phyloP scores from a whole-genome alignment of 2,113 vertebrate species.

The Verasper variegatus region DNA sequence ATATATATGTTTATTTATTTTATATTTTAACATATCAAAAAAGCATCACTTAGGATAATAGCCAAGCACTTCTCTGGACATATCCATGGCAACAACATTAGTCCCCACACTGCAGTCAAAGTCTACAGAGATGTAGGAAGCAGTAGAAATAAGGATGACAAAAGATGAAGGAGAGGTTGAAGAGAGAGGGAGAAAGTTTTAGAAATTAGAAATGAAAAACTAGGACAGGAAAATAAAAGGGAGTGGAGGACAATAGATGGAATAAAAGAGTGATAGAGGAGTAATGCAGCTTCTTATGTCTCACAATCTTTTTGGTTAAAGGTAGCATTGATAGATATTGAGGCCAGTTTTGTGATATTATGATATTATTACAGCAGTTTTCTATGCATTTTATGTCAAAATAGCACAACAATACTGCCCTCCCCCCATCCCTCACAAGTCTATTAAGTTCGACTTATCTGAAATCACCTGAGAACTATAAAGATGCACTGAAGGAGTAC shows the following conservation, averaged over 20 bases:
- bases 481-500: constrained; percentile 50
- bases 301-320: constrained; percentile 17
- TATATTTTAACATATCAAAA: too few relatives aligned
- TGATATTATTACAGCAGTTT: constrained; percentile 46
- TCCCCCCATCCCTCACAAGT: constrained; percentile 17
- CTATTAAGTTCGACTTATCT: constrained; percentile 62
- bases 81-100: background rate
- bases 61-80: background rate
- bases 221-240: background rate
- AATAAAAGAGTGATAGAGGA: background rate
- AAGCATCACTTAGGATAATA: too few relatives aligned
- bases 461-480: constrained; percentile 67
- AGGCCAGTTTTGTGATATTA: constrained; percentile 8
- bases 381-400: constrained; percentile 44
- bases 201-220: background rate
- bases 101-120: too few relatives aligned
- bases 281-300: background rate
- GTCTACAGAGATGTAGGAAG: background rate
- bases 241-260: background rate
- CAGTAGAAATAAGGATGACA: background rate
- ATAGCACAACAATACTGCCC: constrained; percentile 18
- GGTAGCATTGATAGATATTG: too few relatives aligned
- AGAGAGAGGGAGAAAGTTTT: background rate
- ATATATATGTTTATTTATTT: too few relatives aligned
- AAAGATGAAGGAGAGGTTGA: too few relatives aligned